Percentiles rank a stretch among this genome's conserved stretches.
Evolutionary conservation across 2,888 invertebrate species (phyloP).

Genomic region (Apotomis turbidana): DNA sequence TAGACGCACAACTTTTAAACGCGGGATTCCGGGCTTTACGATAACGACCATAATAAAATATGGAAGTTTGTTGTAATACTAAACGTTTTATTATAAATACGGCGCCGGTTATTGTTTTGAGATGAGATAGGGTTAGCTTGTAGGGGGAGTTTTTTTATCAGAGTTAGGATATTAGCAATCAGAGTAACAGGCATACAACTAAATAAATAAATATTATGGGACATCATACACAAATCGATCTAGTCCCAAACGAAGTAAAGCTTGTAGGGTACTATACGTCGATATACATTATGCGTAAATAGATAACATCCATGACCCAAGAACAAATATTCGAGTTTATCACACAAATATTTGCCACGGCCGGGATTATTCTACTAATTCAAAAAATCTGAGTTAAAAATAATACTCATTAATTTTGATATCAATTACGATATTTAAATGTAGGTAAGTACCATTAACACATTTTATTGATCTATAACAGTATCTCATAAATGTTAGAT

Average conservation of each 20-base stretch:
- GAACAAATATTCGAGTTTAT: too few relatives aligned
- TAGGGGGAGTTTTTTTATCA: neutral
- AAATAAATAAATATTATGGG: too few relatives aligned
- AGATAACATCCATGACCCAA: too few relatives aligned
- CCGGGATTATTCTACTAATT: too few relatives aligned
- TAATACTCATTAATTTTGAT: too few relatives aligned
- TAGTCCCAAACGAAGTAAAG: too few relatives aligned
- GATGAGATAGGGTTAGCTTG: conserved; percentile 46
- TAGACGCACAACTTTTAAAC: conserved; percentile 71
- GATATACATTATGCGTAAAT: too few relatives aligned
- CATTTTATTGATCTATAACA: conserved; percentile 14
- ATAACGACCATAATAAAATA: conserved; percentile 83
- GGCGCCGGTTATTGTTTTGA: conserved; percentile 63
- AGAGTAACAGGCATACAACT: too few relatives aligned
- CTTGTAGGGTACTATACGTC: too few relatives aligned
- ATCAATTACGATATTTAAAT: neutral
- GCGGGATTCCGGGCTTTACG: conserved; percentile 73
- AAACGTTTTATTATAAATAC: conserved; percentile 81
- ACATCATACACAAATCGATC: too few relatives aligned
- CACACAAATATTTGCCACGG: too few relatives aligned
- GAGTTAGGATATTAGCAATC: neutral
- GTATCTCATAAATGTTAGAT: conserved; percentile 32
- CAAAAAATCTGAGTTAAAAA: too few relatives aligned
- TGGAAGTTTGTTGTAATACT: conserved; percentile 81
- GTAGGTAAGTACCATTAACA: conserved; percentile 12